These are phyloP conservation scores for Xiphophorus birchmanni DNA, from an alignment of 2,797 vertebrate genomes.

Conservation along the genomic window DNA sequence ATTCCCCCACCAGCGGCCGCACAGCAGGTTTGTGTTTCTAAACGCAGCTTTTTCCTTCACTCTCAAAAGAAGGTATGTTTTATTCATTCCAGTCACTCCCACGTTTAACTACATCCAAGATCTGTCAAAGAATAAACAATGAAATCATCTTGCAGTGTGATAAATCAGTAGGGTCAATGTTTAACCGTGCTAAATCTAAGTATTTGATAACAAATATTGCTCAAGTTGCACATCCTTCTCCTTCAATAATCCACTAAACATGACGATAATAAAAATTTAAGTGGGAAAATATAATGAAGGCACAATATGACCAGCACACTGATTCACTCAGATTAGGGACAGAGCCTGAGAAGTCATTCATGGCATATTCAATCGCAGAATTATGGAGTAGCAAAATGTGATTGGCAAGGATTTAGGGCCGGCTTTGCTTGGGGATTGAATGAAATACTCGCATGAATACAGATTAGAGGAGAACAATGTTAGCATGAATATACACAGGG, in stretches of 20 bases:
- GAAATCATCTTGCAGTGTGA: constrained; percentile 42
- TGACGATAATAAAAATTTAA: constrained; percentile 34
- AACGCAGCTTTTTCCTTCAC: constrained; percentile 52
- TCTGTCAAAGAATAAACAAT: constrained; percentile 58
- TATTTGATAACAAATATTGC: constrained; percentile 61
- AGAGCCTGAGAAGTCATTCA: constrained; percentile 59
- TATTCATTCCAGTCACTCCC: constrained; percentile 76
- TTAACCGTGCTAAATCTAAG: constrained; percentile 21
- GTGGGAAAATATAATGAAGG: constrained; percentile 38
- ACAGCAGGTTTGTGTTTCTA: constrained; percentile 79
- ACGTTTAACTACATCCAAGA: constrained; percentile 69
- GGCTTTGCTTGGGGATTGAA: constrained; percentile 77
- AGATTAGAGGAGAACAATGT: constrained; percentile 81
- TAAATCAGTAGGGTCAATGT: constrained; percentile 10
- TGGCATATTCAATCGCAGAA: constrained; percentile 72
- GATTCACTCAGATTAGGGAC: constrained; percentile 51
- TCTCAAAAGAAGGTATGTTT: constrained; percentile 66
- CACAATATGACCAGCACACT: constrained; percentile 28
- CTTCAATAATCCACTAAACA: constrained; percentile 7
- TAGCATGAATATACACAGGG: constrained; percentile 78
- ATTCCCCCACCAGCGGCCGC: constrained; percentile 77
- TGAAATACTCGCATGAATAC: constrained; percentile 79
- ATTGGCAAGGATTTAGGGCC: constrained; percentile 79
- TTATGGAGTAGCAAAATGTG: constrained; percentile 79
- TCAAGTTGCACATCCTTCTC: constrained; percentile 23